Percentiles rank a stretch among this genome's conserved stretches.
Evolutionary conservation across 35 echinoderm and acorn worm genomes (phyloP).

Genomic region (Apostichopus japonicus): DNA sequence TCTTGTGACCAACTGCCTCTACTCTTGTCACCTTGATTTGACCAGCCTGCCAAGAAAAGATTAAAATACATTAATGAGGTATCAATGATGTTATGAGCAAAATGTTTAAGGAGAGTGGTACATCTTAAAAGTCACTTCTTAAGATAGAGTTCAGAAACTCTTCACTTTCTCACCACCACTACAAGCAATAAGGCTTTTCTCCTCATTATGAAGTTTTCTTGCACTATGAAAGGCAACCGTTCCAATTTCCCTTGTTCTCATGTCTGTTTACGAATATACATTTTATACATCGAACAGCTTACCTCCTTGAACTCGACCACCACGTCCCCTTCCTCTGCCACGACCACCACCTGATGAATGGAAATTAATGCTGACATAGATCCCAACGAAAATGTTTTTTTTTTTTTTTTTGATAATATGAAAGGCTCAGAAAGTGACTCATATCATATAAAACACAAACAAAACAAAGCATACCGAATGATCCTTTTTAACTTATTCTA

Average conservation of each 20-base stretch:
- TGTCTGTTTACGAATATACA: too few species aligned
- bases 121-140: not conserved
- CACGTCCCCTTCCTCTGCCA: not conserved
- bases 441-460: too few species aligned
- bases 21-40: conserved; percentile 19
- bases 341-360: not conserved
- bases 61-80: not conserved
- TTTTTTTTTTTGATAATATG: not conserved
- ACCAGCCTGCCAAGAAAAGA: conserved; percentile 65
- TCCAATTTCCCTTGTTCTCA: too few species aligned
- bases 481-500: too few species aligned
- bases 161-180: not conserved
- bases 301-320: conserved; percentile 64
- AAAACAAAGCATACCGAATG: too few species aligned
- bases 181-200: too few species aligned
- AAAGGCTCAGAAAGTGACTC: too few species aligned
- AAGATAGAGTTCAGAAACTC: not conserved
- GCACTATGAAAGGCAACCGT: too few species aligned
- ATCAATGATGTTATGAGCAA: not conserved
- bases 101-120: not conserved
- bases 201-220: too few species aligned
- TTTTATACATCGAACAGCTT: not conserved
- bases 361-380: not conserved
- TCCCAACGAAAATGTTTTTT: not conserved
- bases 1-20: conserved; percentile 36